Evolutionary conservation across 1,140 invertebrate species (phyloP).

Genomic region (Papilio aristodemus): DNA sequence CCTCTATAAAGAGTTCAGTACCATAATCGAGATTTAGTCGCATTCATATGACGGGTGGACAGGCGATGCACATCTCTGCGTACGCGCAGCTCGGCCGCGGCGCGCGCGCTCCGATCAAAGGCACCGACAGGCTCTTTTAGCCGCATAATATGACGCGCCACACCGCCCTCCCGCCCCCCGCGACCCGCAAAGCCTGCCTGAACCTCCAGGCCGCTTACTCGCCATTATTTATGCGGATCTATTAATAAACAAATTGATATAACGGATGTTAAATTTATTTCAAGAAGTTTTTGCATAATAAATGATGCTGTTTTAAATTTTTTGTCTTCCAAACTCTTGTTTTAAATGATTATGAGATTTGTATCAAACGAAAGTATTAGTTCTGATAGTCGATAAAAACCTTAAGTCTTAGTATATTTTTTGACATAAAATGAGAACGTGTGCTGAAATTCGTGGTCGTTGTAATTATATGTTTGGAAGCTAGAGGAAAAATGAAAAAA

Average conservation of each 20-base stretch:
- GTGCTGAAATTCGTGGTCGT: no score
- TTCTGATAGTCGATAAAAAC: no score
- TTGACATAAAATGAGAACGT: no score
- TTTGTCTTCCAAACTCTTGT: constrained; percentile 6
- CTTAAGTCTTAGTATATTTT: no score
- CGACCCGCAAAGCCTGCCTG: constrained; percentile 57
- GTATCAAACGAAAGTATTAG: background rate
- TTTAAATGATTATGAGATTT: constrained; percentile 12
- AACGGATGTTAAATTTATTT: constrained; percentile 57
- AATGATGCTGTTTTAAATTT: constrained; percentile 15
- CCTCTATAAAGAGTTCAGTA: constrained; percentile 72
- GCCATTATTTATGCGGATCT: constrained; percentile 77
- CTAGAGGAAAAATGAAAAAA: background rate
- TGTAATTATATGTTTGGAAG: no score
- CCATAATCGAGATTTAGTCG: constrained; percentile 79
- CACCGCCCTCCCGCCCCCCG: constrained; percentile 56
- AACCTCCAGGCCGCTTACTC: constrained; percentile 70
- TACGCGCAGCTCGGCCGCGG: constrained; percentile 56
- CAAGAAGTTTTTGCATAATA: constrained; percentile 19
- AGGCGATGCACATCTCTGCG: constrained; percentile 66
- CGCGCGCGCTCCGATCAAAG: constrained; percentile 70
- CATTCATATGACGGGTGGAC: constrained; percentile 74
- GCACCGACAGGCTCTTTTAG: constrained; percentile 79
- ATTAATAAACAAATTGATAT: constrained; percentile 79
- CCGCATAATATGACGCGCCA: constrained; percentile 77